Conservation (phyloP, 1,140 invertebrate genomes). For the Laupala kohalensis region DNA sequence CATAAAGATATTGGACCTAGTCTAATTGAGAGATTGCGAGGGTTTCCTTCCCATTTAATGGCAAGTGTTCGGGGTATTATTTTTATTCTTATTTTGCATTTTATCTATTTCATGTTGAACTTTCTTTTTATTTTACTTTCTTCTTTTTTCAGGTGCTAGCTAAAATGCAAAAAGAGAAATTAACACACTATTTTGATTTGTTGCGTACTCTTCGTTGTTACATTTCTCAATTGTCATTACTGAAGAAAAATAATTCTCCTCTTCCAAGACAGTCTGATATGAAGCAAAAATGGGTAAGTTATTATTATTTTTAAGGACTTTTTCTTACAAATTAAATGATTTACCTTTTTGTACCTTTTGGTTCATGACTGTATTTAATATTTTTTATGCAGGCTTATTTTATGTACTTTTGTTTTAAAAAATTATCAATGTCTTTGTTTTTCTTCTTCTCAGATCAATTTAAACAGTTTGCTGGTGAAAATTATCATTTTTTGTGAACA, state of each 20-base stretch:
- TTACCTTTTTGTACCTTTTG: too few species aligned
- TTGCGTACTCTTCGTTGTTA: conserved; percentile 27
- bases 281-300: conserved; percentile 25
- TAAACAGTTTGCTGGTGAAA: conserved; percentile 35
- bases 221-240: conserved; percentile 20
- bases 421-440: too few species aligned
- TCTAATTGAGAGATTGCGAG: conserved; percentile 71
- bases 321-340: too few species aligned
- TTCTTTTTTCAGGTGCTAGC: conserved; percentile 9
- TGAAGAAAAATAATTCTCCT: neutral
- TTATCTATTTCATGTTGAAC: conserved; percentile 4
- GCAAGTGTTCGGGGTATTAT: conserved; percentile 14
- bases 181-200: conserved; percentile 25
- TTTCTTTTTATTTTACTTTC: neutral
- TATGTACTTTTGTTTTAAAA: too few species aligned
- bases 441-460: conserved; percentile 18
- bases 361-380: too few species aligned
- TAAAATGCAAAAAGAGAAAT: conserved; percentile 31
- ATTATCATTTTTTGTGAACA: conserved; percentile 40
- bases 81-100: neutral
- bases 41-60: conserved; percentile 57
- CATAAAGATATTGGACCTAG: conserved; percentile 65
- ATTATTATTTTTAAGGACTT: too few species aligned
- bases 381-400: too few species aligned
- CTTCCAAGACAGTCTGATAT: conserved; percentile 1